Conservation (phyloP, 2,888 invertebrate genomes). For the Epirrhoe tristata region DNA sequence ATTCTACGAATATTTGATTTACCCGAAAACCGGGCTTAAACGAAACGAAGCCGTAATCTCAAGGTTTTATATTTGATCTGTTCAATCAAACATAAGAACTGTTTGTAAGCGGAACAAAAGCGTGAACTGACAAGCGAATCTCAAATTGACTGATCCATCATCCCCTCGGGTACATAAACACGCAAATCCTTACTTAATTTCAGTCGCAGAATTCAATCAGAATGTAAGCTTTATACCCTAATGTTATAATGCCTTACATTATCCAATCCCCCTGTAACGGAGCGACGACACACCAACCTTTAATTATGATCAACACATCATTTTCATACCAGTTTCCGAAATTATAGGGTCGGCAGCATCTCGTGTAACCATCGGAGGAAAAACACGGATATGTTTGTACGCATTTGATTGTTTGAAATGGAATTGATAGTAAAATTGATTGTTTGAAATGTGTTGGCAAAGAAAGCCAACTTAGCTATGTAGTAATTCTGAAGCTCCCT, state of each 20-base stretch:
- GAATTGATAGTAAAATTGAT: not conserved
- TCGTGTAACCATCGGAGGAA: constrained; percentile 4
- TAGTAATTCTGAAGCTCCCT: not conserved
- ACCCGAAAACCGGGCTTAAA: not conserved
- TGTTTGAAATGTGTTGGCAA: not conserved
- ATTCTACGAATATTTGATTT: not conserved
- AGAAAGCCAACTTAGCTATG: not conserved
- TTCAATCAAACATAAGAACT: constrained; percentile 32
- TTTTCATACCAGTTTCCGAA: constrained; percentile 76
- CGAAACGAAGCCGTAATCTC: constrained; percentile 19
- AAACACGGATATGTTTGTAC: not conserved
- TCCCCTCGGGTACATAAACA: constrained; percentile 79
- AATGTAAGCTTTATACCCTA: constrained; percentile 82
- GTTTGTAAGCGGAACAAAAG: constrained; percentile 61
- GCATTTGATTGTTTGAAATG: not conserved
- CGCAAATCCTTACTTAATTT: constrained; percentile 85
- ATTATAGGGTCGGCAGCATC: constrained; percentile 68
- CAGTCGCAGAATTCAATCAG: constrained; percentile 85
- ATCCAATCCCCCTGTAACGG: constrained; percentile 77
- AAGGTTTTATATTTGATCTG: constrained; percentile 26
- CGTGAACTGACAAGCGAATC: constrained; percentile 68
- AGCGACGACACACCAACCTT: constrained; percentile 80
- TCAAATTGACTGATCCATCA: constrained; percentile 80
- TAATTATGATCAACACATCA: constrained; percentile 86
- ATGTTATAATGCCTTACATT: constrained; percentile 83